Percentiles rank a stretch among this genome's conserved stretches.
Evolutionary conservation across 35 echinoderm and acorn worm species (phyloP).

Genomic region (Ophioderma brevispina): DNA sequence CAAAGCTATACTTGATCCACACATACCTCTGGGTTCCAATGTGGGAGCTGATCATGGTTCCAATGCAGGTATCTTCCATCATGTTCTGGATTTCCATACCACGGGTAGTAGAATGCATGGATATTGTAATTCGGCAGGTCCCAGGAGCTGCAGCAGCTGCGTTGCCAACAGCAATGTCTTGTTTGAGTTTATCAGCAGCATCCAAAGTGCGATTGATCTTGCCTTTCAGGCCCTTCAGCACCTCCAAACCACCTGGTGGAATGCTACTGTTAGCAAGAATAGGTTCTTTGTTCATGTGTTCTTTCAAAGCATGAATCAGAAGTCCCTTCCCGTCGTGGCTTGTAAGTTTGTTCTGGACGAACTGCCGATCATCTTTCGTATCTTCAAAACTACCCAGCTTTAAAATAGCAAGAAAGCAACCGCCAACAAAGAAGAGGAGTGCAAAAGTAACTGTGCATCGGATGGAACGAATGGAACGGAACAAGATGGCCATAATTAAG

Average conservation of each 20-base stretch:
- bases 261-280: not conserved
- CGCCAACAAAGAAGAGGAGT: constrained; percentile 44
- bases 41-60: constrained; percentile 81
- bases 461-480: not conserved
- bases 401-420: constrained; percentile 54
- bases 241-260: not conserved
- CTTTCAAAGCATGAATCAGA: not conserved
- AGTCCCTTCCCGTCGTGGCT: not conserved
- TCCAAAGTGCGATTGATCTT: not conserved
- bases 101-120: constrained; percentile 96
- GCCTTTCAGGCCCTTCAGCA: not conserved
- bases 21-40: constrained; percentile 87
- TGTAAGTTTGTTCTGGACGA: not conserved
- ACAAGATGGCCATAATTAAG: not conserved
- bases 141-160: not conserved
- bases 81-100: constrained; percentile 91
- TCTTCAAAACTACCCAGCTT: constrained; percentile 51
- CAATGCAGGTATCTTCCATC: constrained; percentile 79
- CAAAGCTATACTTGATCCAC: too few species aligned
- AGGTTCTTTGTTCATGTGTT: not conserved
- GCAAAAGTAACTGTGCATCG: constrained; percentile 5
- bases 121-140: constrained; percentile 65
- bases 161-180: not conserved
- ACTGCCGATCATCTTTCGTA: not conserved
- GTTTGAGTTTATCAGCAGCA: constrained; percentile 1